Percentiles rank a stretch among this genome's conserved stretches.
These are phyloP conservation scores for Mesocentrotus franciscanus DNA, from an alignment of 53 echinoderm and acorn worm species.

Conservation along the genomic window DNA sequence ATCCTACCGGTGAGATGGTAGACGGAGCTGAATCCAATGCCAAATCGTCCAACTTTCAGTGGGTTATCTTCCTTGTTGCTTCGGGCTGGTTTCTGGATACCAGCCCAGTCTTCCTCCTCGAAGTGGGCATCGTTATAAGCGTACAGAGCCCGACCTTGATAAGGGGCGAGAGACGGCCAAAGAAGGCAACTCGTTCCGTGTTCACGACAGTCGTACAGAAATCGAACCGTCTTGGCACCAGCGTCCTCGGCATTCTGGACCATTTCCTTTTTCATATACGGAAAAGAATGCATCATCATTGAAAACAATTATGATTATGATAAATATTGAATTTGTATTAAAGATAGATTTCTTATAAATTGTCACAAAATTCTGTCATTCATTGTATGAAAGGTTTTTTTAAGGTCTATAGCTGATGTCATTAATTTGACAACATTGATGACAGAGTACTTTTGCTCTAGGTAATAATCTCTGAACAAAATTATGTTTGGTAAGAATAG, in stretches of 20 bases:
- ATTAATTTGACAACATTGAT: no score
- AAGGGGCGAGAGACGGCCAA: background rate
- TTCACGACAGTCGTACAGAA: conserved; percentile 65
- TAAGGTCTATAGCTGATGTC: no score
- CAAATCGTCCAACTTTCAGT: conserved; percentile 72
- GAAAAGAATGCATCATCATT: background rate
- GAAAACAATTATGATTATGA: background rate
- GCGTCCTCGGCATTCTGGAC: conserved; percentile 79
- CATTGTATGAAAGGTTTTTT: no score
- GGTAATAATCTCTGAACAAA: no score
- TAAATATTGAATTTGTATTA: no score
- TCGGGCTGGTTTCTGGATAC: conserved; percentile 66
- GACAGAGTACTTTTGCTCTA: no score
- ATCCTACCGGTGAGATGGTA: conserved; percentile 71
- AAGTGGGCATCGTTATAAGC: conserved; percentile 72
- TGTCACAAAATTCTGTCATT: no score
- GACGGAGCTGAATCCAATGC: conserved; percentile 71
- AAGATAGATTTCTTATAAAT: background rate
- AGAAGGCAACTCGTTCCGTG: conserved; percentile 46
- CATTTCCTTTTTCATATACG: conserved; percentile 66
- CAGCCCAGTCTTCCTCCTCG: conserved; percentile 53
- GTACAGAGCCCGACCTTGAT: conserved; percentile 69
- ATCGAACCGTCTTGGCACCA: conserved; percentile 61
- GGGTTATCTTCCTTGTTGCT: conserved; percentile 68
- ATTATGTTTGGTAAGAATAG: no score